Percentiles rank a stretch among this genome's conserved stretches.
phyloP scores from a whole-genome alignment of 2,888 invertebrate genomes.

The Mythimna pallens region DNA sequence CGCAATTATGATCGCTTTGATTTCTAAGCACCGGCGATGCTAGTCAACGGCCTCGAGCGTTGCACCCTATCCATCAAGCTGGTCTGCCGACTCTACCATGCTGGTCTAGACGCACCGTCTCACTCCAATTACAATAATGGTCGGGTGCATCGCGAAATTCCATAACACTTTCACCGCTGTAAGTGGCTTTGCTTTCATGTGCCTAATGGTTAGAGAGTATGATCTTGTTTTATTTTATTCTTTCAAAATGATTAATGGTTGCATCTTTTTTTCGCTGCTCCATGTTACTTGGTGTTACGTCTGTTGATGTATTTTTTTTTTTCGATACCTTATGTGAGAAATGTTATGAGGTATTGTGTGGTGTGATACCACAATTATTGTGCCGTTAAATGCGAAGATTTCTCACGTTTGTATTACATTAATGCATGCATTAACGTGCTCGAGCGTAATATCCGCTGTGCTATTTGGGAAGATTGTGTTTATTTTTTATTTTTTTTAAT shows the following conservation, averaged over 20 bases:
- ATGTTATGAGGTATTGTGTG: slow-evolving; percentile 43
- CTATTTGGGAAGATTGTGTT: slow-evolving; percentile 14
- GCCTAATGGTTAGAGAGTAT: slow-evolving; percentile 71
- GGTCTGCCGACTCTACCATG: slow-evolving; percentile 43
- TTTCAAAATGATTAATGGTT: slow-evolving; percentile 55
- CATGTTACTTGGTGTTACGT: slow-evolving; percentile 54
- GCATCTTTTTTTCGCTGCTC: slow-evolving; percentile 52
- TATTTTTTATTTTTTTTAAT: background rate
- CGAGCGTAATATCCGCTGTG: slow-evolving; percentile 9
- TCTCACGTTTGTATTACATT: slow-evolving; percentile 29
- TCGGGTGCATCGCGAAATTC: slow-evolving; percentile 82
- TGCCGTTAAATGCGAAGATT: slow-evolving; percentile 39
- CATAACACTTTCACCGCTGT: slow-evolving; percentile 84
- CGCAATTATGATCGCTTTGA: slow-evolving; percentile 36
- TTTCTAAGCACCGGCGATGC: slow-evolving; percentile 39
- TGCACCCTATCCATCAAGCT: slow-evolving; percentile 54
- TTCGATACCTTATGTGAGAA: slow-evolving; percentile 36
- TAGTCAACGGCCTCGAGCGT: slow-evolving; percentile 52
- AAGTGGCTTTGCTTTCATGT: slow-evolving; percentile 82
- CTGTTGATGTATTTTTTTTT: slow-evolving; percentile 54
- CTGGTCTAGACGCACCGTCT: slow-evolving; percentile 74
- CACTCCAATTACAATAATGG: slow-evolving; percentile 84
- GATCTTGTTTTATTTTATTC: slow-evolving; percentile 60
- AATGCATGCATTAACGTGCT: no score
- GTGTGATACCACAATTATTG: slow-evolving; percentile 42